Conservation (phyloP, 2,888 invertebrate species). For the Oligia strigilis region DNA sequence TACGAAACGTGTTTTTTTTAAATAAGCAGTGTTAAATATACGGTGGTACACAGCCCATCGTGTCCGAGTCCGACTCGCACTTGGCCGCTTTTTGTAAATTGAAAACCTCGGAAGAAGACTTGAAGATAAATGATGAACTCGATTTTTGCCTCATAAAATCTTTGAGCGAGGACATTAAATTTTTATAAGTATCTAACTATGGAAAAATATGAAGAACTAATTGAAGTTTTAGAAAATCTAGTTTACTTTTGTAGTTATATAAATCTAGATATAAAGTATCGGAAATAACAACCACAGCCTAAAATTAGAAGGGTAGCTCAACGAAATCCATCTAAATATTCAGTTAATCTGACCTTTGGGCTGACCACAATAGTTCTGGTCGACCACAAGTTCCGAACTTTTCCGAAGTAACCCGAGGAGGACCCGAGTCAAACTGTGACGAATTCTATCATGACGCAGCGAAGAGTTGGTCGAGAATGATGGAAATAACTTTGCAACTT, state of each 20-base stretch:
- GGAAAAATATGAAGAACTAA: background rate
- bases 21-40: too few relatives aligned
- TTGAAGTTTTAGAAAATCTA: background rate
- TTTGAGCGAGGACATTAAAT: background rate
- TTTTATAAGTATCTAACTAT: too few relatives aligned
- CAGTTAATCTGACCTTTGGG: conserved; percentile 49
- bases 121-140: conserved; percentile 54
- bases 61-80: background rate
- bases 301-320: background rate
- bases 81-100: conserved; percentile 36
- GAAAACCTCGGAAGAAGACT: conserved; percentile 44
- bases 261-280: background rate
- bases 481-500: conserved; percentile 18
- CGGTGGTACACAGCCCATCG: too few relatives aligned
- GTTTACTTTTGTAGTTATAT: background rate
- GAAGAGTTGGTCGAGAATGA: conserved; percentile 18
- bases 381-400: conserved; percentile 48
- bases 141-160: conserved; percentile 39
- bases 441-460: conserved; percentile 50
- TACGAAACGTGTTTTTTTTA: too few relatives aligned
- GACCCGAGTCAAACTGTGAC: conserved; percentile 29
- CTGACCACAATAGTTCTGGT: conserved; percentile 50
- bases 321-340: conserved; percentile 40
- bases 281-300: background rate
- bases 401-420: conserved; percentile 18